A percentile compares a stretch with the other conserved stretches of the same genome.
Evolutionary conservation across 2,797 vertebrate genomes (phyloP).

Genomic region (Cyprinodon diabolis): DNA sequence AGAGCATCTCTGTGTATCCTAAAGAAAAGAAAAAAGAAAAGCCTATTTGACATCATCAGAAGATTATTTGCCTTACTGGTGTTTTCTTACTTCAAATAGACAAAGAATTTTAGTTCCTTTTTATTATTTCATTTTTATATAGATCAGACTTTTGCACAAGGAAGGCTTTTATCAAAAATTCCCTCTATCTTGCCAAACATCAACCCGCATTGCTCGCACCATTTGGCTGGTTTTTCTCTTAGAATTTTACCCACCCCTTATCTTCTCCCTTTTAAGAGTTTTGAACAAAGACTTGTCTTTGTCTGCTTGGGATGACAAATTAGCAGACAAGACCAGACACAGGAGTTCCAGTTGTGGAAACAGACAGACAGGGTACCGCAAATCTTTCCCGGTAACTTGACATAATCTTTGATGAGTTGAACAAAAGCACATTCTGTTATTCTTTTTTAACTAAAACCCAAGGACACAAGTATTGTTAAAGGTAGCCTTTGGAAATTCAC

Average conservation of each 20-base stretch:
- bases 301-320: slow-evolving; percentile 59
- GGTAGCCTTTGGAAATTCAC: not conserved
- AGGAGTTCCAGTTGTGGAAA: slow-evolving; percentile 43
- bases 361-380: slow-evolving; percentile 46
- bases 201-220: slow-evolving; percentile 57
- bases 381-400: slow-evolving; percentile 42
- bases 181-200: slow-evolving; percentile 68
- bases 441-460: slow-evolving; percentile 22
- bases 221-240: slow-evolving; percentile 51
- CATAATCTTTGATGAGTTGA: slow-evolving; percentile 44
- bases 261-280: slow-evolving; percentile 56
- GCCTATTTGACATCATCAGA: slow-evolving; percentile 37
- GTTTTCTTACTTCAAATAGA: slow-evolving; percentile 35
- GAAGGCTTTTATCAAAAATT: slow-evolving; percentile 58
- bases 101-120: slow-evolving; percentile 18
- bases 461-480: slow-evolving; percentile 10
- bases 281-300: slow-evolving; percentile 68
- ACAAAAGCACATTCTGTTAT: slow-evolving; percentile 32
- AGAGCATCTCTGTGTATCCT: slow-evolving; percentile 30
- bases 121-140: slow-evolving; percentile 36
- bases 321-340: slow-evolving; percentile 58
- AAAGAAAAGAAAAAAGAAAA: slow-evolving; percentile 27
- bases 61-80: slow-evolving; percentile 27
- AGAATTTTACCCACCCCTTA: slow-evolving; percentile 41
- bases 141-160: slow-evolving; percentile 46